Evolutionary conservation across 1,140 invertebrate species (phyloP), one percentile per base, ranked within the genome.

Genomic region (Drosophila lini): DNA sequence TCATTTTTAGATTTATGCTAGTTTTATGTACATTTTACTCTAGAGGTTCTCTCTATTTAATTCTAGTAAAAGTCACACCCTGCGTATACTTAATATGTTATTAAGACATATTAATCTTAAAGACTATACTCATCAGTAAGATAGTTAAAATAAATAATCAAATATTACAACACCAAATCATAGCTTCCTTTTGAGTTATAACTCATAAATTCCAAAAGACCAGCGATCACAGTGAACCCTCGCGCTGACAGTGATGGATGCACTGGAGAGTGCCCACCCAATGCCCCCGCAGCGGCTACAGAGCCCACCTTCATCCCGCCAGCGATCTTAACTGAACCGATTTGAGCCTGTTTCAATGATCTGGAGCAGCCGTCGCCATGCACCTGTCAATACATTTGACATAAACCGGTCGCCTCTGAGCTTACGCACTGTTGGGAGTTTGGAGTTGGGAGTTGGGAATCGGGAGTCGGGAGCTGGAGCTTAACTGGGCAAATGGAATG

Each of bases 371-470:
- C 59, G 56, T 65, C 69, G 65, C 58, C 75, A 71, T 81, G 76
- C 83, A 88, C 83, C 84, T 88, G 83, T 83, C 83, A 88, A 80
- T 88, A 82, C 83, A 80, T 83, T 76, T 88, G 83, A 88, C 83
- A 89, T 88, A 89, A 88, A 88, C 83, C 84, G 83, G 83, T 86
- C 71, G 50, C 78, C 74, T 61, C 61, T 45, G 79, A 64, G 76
- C 83, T 86, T 86, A 88, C 83, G 83, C 83, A 88, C 80, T 81
- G 75, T 60, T 74, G 80, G 74, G 64, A 80, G 81, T 81, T 69
- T 22, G 32, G 31, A 65, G 41, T 13, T 5, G 32, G 34, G 10
- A 19, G 42, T 44, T 47, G 32, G 40, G 28, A 64, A 31, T 5
- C 9, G 36, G 52, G 7, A 25, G 48, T 69, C 58, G 58, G 55